Evolutionary conservation across 2,797 vertebrate genomes (phyloP).

Genomic region (Dromococcyx pavoninus): DNA sequence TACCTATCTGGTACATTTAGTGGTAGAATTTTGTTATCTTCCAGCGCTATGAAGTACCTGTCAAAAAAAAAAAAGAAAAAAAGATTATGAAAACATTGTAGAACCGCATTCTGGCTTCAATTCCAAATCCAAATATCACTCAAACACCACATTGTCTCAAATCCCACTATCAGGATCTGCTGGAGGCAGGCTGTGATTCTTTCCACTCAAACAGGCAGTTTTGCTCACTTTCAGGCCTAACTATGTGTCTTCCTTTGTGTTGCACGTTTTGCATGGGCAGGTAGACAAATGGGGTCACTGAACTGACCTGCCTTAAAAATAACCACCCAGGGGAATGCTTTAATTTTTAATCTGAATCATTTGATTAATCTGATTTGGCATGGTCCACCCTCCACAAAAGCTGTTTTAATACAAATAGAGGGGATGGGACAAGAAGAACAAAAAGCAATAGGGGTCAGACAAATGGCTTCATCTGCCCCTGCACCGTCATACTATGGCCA

Average conservation of each 20-base stretch:
- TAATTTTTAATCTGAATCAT: not conserved
- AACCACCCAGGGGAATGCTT: not conserved
- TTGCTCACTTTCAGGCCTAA: not conserved
- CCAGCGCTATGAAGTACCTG: constrained; percentile 90
- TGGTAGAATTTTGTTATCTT: constrained; percentile 80
- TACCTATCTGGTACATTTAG: constrained; percentile 83
- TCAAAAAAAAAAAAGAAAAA: not conserved
- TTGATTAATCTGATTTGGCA: not conserved
- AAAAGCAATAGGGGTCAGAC: not conserved
- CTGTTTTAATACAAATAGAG: not conserved
- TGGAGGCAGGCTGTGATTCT: not conserved
- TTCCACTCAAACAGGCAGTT: not conserved
- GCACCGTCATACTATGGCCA: not conserved
- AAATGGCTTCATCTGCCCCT: not conserved
- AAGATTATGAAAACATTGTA: not conserved
- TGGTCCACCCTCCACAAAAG: not conserved
- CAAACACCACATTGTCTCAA: not conserved
- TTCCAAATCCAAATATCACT: not conserved
- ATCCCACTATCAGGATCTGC: not conserved
- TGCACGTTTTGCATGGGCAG: not conserved
- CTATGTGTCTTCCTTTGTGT: not conserved
- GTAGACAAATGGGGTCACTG: not conserved
- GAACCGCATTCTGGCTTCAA: not conserved
- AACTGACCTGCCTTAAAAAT: not conserved
- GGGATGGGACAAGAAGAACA: not conserved